Evolutionary conservation across 2,113 vertebrate genomes (phyloP), one percentile per base, ranked within the genome.

Genomic region (Trematocara variabile): DNA sequence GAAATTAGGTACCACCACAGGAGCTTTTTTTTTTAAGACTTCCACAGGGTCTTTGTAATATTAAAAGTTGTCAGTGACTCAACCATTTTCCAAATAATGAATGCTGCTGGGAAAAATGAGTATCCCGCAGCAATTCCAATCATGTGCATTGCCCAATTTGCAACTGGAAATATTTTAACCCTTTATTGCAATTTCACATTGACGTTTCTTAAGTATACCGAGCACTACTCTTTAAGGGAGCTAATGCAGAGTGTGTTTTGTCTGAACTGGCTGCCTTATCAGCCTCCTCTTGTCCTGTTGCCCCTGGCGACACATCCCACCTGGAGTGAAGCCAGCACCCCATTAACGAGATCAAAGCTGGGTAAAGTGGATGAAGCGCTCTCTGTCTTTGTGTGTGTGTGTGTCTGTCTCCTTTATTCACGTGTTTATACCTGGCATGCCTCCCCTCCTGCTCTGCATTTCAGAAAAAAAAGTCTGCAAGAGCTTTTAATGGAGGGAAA

Each of bases 261-360:
- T 92, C 91, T 92, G 86, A 90, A 77, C 7, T 12, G 77, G 54
- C 83, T 44, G 39, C 46, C 87, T 94, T 91, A 93, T 94, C 89
- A 91, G 84, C 85, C 91, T 94, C 88, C 78, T 86, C 90, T 91
- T 89, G 90, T 94, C 84, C 82, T 1, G 93, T 95, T 95, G 89
- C 86, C 94, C 91, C 56, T 87, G 87, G 81, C 54, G 65, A 95
- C 92, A 91, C 87, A 90, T 93, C 93, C 89, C 91, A 92, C 88
- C 92, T 94, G 90, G 93, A 93, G 68, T 0, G 44, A 77, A 79
- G 93, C 94, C 90, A 94, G 86, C 78, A 84, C 60, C 86, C 92
- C 92, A 93, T 95, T 95, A 93, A 87, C 63, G 84, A 94, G 93
- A 94, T 95, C 91, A 95, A 93, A 95, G 93, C 89, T 77, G 28